Percentiles rank a stretch among this genome's conserved stretches.
phyloP scores from a whole-genome alignment of 2,113 vertebrate species.

The Platichthys flesus region DNA sequence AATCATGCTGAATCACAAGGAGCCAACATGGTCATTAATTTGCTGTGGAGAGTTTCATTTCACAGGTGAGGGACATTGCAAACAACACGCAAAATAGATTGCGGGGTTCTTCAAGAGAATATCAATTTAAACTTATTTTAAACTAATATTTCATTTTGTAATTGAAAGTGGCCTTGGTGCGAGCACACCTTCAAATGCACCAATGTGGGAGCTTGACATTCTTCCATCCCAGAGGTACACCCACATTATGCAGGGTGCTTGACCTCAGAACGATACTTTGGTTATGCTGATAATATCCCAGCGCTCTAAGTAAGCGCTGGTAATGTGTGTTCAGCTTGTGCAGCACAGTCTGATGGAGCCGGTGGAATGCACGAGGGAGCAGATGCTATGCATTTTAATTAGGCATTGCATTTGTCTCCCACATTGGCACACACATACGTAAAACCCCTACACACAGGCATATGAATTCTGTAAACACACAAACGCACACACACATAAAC shows the following conservation, averaged over 20 bases:
- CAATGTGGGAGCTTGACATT: neutral
- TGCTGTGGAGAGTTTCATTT: neutral
- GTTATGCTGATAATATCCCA: conserved; percentile 5
- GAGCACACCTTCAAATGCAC: neutral
- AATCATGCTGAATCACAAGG: neutral
- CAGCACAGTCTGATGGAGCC: neutral
- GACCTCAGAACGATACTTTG: conserved; percentile 6
- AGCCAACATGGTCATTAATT: neutral
- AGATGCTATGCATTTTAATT: conserved; percentile 34
- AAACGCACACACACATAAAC: neutral
- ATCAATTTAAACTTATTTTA: neutral
- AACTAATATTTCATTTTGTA: neutral
- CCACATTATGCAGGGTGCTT: neutral
- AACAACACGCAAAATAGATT: too few species aligned
- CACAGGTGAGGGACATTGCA: neutral
- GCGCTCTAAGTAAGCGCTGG: neutral
- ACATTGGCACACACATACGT: neutral
- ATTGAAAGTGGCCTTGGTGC: neutral
- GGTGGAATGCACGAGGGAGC: conserved; percentile 2
- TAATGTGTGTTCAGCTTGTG: conserved; percentile 11
- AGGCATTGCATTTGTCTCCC: conserved; percentile 11
- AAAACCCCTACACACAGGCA: conserved; percentile 5
- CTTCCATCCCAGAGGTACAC: neutral
- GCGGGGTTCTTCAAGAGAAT: neutral
- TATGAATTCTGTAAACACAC: conserved; percentile 24